Evolutionary conservation across 2,113 vertebrate genomes (phyloP).

Genomic region (Ardeotis arabs): DNA sequence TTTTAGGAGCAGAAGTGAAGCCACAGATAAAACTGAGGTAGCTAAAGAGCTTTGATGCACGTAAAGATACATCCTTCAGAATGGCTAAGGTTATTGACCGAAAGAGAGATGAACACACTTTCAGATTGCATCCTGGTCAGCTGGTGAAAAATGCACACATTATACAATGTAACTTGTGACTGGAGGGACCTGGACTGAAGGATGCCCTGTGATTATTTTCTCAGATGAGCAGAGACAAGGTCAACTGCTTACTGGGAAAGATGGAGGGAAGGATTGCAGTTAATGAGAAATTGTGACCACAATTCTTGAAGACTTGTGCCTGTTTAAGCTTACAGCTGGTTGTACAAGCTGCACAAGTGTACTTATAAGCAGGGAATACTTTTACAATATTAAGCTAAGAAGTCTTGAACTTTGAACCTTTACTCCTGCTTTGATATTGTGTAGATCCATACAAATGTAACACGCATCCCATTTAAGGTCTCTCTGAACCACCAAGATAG

Average conservation of each 20-base stretch:
- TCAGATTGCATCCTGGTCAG: background rate
- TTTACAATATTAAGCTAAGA: background rate
- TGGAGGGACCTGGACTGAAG: background rate
- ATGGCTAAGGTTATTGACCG: background rate
- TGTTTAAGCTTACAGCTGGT: background rate
- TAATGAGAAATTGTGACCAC: background rate
- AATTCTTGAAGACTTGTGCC: background rate
- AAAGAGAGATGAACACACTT: background rate
- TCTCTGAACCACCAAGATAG: background rate
- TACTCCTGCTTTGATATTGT: background rate
- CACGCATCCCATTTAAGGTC: rapidly evolving
- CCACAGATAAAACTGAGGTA: background rate
- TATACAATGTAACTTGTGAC: background rate
- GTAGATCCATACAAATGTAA: background rate
- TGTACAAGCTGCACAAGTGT: background rate
- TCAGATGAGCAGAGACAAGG: background rate
- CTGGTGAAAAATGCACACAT: background rate
- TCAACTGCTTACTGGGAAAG: background rate
- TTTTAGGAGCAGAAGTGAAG: background rate
- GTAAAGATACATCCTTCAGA: background rate
- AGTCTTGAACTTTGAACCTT: background rate
- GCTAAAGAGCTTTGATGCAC: background rate
- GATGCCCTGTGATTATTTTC: background rate
- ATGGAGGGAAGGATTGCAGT: background rate
- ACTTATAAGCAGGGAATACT: background rate